Evolutionary conservation across 2,888 invertebrate species (phyloP), one percentile per base, ranked within the genome.

Genomic region (Heliconius ethilla): DNA sequence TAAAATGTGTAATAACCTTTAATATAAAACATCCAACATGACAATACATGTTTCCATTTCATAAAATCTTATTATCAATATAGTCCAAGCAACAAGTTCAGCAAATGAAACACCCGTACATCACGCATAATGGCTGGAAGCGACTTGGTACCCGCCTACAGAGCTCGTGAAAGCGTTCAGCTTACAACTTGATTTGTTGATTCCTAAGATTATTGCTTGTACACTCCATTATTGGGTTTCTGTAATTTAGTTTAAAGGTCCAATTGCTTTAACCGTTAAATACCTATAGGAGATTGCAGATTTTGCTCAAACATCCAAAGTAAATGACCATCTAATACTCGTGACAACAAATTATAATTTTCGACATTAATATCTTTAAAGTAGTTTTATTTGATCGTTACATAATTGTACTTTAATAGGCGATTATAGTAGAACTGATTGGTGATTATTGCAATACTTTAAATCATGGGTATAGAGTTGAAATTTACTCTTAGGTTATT

Each of bases 151-250:
- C 86, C 90, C 92, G 91, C 94, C 94, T 92, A 93, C 93, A 87
- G 86, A 86, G 86, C 85, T 91, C 91, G 90, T 92, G 92, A 93
- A 93, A 92, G 89, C 90, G 87, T 89, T 89, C 89, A 87, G 89
- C 91, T 91, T 89, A 91, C 91, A 89, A 89, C 90, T 92, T 94
- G 93, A 94, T 94, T 94, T 94, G 94, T 94, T 27, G 91, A 92
- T 93, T 90, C 88, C 89, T 85, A 90, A 93, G 89, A 91, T 92
- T 92, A 93, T 90, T 91, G 88, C 90, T 86, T 86, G 87, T 88
- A 87, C 87, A 88, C 85, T 86, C 89, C 84, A 89, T 89, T 90
- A 91, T 89, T 86, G 86, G 84, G 86, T 88, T 88, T 86, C 86
- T 87, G 89, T 91, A 89, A 91, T 91, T 91, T 89, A 87, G 85